Evolutionary conservation across 2,113 vertebrate genomes (phyloP).

Genomic region (Chauna torquata): DNA sequence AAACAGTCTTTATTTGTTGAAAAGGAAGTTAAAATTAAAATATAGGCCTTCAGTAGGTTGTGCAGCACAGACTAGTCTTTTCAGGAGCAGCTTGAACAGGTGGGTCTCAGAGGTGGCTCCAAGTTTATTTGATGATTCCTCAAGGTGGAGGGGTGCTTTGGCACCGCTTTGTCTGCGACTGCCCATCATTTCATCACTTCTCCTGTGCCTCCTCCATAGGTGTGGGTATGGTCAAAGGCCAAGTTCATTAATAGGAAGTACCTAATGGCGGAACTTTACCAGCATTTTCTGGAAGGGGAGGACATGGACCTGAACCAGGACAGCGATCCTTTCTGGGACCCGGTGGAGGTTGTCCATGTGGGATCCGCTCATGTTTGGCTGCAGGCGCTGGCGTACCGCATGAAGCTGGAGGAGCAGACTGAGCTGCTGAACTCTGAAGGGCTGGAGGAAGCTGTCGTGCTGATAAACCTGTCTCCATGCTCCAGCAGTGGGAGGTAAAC

Average conservation of each 20-base stretch:
- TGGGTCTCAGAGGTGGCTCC: too few relatives aligned
- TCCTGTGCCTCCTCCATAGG: slow-evolving; percentile 66
- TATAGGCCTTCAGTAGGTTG: background rate
- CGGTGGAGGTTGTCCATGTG: slow-evolving; percentile 82
- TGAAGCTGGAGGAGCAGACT: slow-evolving; percentile 84
- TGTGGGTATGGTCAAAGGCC: slow-evolving; percentile 90
- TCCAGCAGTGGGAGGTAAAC: slow-evolving; percentile 78
- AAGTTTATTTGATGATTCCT: too few relatives aligned
- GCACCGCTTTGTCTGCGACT: too few relatives aligned
- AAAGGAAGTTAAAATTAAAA: background rate
- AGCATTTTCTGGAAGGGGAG: slow-evolving; percentile 75
- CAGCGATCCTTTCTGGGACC: slow-evolving; percentile 90
- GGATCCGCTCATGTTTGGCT: slow-evolving; percentile 90
- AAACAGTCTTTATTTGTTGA: background rate
- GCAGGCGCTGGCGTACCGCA: slow-evolving; percentile 85
- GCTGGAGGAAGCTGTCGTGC: slow-evolving; percentile 82
- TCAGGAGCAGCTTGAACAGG: too few relatives aligned
- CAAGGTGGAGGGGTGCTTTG: background rate
- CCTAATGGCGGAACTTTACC: slow-evolving; percentile 89
- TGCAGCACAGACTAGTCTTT: background rate
- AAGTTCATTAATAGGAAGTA: slow-evolving; percentile 92
- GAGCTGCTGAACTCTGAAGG: slow-evolving; percentile 87
- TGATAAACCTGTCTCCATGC: slow-evolving; percentile 80
- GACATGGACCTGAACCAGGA: slow-evolving; percentile 20
- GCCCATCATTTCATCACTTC: background rate